Evolutionary conservation across 2,113 vertebrate genomes (phyloP).

Genomic region (Hypanus sabinus): DNA sequence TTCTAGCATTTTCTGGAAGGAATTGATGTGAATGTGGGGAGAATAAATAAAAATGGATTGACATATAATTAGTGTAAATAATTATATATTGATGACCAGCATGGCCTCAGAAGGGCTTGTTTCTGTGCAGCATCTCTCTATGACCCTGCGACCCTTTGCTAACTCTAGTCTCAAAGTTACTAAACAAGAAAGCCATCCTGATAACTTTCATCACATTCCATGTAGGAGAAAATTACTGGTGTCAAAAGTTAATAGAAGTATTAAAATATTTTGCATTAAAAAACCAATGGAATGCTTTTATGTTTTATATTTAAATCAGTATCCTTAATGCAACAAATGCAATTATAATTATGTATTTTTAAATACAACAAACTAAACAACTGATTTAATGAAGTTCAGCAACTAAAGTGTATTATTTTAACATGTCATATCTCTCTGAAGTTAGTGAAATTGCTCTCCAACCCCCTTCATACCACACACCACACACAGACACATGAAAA

Average conservation of each 20-base stretch:
- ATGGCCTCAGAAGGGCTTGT: too few relatives aligned
- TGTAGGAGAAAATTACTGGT: not conserved
- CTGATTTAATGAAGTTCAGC: slow-evolving; percentile 24
- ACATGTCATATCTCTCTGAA: not conserved
- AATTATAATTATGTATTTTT: too few relatives aligned
- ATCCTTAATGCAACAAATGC: too few relatives aligned
- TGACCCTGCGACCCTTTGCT: not conserved
- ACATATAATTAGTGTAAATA: too few relatives aligned
- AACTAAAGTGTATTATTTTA: not conserved
- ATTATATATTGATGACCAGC: too few relatives aligned
- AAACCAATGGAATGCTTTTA: not conserved
- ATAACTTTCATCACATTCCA: not conserved
- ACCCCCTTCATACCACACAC: not conserved
- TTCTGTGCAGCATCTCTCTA: too few relatives aligned
- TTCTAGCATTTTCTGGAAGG: too few relatives aligned
- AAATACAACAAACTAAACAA: not conserved
- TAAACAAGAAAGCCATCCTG: not conserved
- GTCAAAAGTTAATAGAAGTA: not conserved
- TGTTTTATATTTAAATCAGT: not conserved
- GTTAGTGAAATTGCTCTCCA: not conserved
- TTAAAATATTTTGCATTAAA: not conserved
- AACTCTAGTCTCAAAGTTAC: not conserved
- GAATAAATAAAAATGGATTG: too few relatives aligned
- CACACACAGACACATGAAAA: slow-evolving; percentile 17
- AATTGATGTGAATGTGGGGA: too few relatives aligned